Evolutionary conservation across 1,140 invertebrate species (phyloP).

Genomic region (Drosophila virilis): DNA sequence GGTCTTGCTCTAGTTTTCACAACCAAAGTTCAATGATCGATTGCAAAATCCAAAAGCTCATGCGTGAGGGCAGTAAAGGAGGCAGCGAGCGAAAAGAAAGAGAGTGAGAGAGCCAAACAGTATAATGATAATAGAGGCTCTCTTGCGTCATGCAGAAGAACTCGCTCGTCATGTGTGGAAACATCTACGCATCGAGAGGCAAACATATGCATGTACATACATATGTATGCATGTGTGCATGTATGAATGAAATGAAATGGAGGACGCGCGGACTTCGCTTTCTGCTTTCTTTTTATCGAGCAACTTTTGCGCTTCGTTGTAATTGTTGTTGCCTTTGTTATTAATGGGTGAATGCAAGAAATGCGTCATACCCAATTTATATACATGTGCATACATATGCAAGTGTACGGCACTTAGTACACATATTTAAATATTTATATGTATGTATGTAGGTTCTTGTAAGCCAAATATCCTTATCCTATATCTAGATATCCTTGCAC

Average conservation of each 20-base stretch:
- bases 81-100: neutral
- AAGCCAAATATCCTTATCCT: too few species aligned
- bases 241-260: slow-evolving; percentile 17
- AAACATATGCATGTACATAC: neutral
- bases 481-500: too few species aligned
- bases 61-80: slow-evolving; percentile 22
- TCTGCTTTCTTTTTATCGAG: slow-evolving; percentile 79
- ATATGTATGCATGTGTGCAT: neutral
- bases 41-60: slow-evolving; percentile 71
- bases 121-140: slow-evolving; percentile 24
- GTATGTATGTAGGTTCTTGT: too few species aligned
- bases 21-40: slow-evolving; percentile 83
- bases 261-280: slow-evolving; percentile 51
- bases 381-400: neutral
- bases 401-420: too few species aligned
- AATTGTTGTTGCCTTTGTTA: slow-evolving; percentile 40
- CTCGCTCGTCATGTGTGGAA: slow-evolving; percentile 73
- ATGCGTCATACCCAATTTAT: slow-evolving; percentile 52
- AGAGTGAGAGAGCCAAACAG: slow-evolving; percentile 12
- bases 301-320: slow-evolving; percentile 60
- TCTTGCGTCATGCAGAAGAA: slow-evolving; percentile 75
- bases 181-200: slow-evolving; percentile 52
- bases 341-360: slow-evolving; percentile 62
- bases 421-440: too few species aligned
- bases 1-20: slow-evolving; percentile 83